These are phyloP conservation scores for Anas flavirostris DNA, from an alignment of 2,797 vertebrate genomes.

Conservation along the genomic window DNA sequence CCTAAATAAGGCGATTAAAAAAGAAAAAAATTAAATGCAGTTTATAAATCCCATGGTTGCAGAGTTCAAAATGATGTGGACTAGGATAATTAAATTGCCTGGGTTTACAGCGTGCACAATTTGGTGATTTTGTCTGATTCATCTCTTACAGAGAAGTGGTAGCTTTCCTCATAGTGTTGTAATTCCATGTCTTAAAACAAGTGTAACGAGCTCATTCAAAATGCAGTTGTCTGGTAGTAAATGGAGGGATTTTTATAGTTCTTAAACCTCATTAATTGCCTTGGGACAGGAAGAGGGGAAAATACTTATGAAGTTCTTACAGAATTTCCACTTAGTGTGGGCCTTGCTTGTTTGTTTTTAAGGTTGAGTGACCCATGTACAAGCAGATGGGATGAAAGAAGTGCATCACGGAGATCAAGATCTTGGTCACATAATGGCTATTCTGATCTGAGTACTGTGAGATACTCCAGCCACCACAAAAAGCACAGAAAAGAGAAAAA, in stretches of 20 bases:
- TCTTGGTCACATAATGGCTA: conserved; percentile 87
- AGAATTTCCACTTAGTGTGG: neutral
- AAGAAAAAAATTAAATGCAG: neutral
- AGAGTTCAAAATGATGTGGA: neutral
- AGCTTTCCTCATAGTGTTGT: neutral
- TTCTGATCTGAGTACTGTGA: conserved; percentile 82
- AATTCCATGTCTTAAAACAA: neutral
- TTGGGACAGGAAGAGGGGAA: neutral
- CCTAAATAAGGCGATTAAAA: neutral
- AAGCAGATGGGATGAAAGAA: conserved; percentile 92
- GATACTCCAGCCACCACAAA: conserved; percentile 79
- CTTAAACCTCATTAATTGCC: neutral
- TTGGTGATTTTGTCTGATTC: neutral
- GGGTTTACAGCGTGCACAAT: neutral
- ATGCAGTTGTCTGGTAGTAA: neutral
- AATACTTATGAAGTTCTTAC: neutral
- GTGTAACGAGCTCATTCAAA: neutral
- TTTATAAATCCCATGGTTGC: neutral
- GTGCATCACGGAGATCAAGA: conserved; percentile 86
- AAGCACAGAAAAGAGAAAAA: conserved; percentile 89
- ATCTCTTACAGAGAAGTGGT: neutral
- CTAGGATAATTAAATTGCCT: neutral
- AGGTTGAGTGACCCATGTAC: conserved; percentile 85
- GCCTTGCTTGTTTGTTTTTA: neutral
- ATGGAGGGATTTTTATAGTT: neutral